Percentiles rank a stretch among this genome's conserved stretches.
These are phyloP conservation scores for Limnephilus marmoratus DNA, from an alignment of 2,888 invertebrate genomes.

Conservation along the genomic window DNA sequence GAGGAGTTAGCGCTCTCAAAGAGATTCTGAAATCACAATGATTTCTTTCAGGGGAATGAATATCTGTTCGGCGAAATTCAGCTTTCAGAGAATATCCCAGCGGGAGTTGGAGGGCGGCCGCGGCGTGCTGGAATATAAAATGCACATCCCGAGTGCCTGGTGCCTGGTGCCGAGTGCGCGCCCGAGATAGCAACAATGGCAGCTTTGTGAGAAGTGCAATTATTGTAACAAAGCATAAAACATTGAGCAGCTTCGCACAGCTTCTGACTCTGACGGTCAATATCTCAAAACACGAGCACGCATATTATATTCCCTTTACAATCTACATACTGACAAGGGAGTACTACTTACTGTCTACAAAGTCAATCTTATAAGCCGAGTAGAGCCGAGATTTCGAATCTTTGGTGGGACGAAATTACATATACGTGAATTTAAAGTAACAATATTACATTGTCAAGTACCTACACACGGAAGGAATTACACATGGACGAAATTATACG, in stretches of 20 bases:
- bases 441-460: too few species aligned
- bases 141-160: neutral
- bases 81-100: neutral
- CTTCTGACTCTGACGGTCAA: neutral
- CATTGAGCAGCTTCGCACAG: neutral
- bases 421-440: too few species aligned
- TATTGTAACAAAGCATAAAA: neutral
- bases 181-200: neutral
- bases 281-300: neutral
- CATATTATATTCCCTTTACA: neutral
- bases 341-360: neutral
- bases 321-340: neutral
- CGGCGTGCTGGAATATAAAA: neutral
- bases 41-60: neutral
- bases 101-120: neutral
- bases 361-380: neutral
- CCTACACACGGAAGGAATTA: too few species aligned
- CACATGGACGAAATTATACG: too few species aligned
- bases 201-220: neutral
- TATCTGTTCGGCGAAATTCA: neutral
- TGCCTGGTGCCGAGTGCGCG: neutral
- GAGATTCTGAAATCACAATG: neutral
- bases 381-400: too few species aligned
- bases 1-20: neutral
- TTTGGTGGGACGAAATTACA: too few species aligned